Evolutionary conservation across 1,140 invertebrate species (phyloP), one percentile per base, ranked within the genome.

Genomic region (Drosophila ananassae): DNA sequence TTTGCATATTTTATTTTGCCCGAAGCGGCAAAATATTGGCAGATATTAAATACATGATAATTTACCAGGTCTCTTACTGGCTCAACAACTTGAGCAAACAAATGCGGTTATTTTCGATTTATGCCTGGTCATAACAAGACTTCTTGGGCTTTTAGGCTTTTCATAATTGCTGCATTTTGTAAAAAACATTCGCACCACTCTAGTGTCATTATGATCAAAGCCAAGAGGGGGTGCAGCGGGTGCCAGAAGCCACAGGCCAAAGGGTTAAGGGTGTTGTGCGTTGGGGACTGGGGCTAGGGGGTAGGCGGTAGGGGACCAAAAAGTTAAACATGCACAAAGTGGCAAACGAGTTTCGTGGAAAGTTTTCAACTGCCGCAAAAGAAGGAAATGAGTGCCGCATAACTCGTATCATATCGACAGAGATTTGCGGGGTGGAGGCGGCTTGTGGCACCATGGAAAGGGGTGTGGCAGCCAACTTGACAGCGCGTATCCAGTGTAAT

Each of bases 251-350:
- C 6, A 54, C 41, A 2, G 34, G 34, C 10, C 6, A 54, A 46
- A 2, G 37, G 24, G 21, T 22, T 9, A 25, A 3, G n/a, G 46
- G 13, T 1, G 13, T 1, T 4, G 2, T 2, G 55, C 10, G 30
- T 25, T 30, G 22, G 5, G 44, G 21, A 3, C 3, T 47, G 22
- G 21, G 13, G 41, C 8, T 21, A 41, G n/a, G 12, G 41, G 41
- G 2, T 44, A 41, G n/a, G 12, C 17, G 41, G 2, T 44, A 6
- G 44, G 44, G 44, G 4, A 21, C 54, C 56, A 47, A 58, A 82
- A 83, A 83, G 75, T 83, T 83, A 83, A 83, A 76, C 79, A 83
- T 83, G 75, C 80, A 83, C 79, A 83, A 83, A 82, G 79, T 69
- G 61, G 64, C 55, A 56, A 71, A 75, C 44, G 55, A 62, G 74